Base-by-base conservation (phyloP, 2,888 invertebrate species). In the Xylocampa areola region DNA sequence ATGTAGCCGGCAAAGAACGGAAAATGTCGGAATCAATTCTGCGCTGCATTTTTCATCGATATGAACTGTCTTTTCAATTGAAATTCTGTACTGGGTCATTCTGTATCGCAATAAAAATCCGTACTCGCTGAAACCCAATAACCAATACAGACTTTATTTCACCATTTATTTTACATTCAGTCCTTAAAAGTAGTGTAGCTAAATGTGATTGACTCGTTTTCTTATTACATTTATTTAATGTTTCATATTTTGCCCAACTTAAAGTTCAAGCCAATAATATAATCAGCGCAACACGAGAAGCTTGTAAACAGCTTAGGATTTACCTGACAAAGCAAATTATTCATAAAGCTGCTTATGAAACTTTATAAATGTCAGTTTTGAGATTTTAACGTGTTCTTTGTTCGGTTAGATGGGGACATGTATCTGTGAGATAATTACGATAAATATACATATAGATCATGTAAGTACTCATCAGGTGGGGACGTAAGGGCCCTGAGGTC, bases 401-500 rank as follows among this genome's bases (percentile, higher is more conserved):
- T 47, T 51, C 23, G 21, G 7, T 25, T 16, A 19, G 35, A 30
- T 6, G 14, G 32, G n/a, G 14, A 44, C 6, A 35, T n/a, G 49
- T 33, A 17, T 47, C 19, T 32, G 29, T 14, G 40, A 44, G 27
- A 44, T 53, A 47, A 69, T 61, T 58, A 52, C 5, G 61, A 35
- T 63, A 40, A 52, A 58, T 47, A 58, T 67, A 59, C 41, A 51
- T 35, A 53, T 59, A 62, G 47, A 61, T 64, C 55, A 69, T 51
- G 54, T 57, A 61, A 48, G 44, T 25, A 43, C 29, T 41, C 55
- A 48, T 51, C 54, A 69, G 59, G 66, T 68, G 58, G 67, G 60
- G 67, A 59, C 51, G 63, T 41, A 53, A 57, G 68, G 62, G 64
- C 66, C n/a, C 61, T 64, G 66, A 63, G 67, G 66, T 75, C 69